Conservation (phyloP, 1,140 invertebrate genomes). For the Dufourea novaeangliae region DNA sequence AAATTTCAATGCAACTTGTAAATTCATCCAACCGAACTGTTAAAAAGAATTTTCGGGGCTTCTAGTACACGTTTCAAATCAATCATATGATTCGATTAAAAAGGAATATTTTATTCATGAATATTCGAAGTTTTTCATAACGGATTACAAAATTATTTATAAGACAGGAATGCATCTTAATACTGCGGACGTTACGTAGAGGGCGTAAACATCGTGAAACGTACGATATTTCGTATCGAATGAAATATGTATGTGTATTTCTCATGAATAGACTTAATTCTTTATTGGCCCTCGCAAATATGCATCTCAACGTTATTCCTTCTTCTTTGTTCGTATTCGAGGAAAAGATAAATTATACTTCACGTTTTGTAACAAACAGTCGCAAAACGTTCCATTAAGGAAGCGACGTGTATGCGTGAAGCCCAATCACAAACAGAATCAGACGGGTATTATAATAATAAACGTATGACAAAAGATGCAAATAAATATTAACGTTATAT, state of each 20-base stretch:
- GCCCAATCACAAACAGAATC: slow-evolving; percentile 1
- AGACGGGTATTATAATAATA: slow-evolving; percentile 6
- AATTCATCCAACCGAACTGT: not conserved
- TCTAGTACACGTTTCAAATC: not conserved
- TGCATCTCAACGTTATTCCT: not conserved
- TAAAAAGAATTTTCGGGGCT: not conserved
- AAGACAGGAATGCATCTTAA: slow-evolving; percentile 20
- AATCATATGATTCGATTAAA: not conserved
- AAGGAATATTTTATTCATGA: slow-evolving; percentile 24
- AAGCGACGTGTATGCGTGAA: not conserved
- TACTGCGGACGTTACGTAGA: slow-evolving; percentile 17
- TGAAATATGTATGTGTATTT: not conserved
- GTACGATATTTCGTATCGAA: not conserved
- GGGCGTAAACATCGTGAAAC: slow-evolving; percentile 7
- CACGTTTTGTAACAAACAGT: slow-evolving; percentile 4
- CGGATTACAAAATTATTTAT: slow-evolving; percentile 21
- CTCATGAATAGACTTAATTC: not conserved
- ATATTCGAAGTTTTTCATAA: slow-evolving; percentile 31
- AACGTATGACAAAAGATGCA: slow-evolving; percentile 13
- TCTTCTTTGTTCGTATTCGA: not conserved
- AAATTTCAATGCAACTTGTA: no score
- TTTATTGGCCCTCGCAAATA: not conserved
- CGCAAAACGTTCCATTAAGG: not conserved
- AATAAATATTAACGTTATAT: slow-evolving; percentile 35
- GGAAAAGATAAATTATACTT: slow-evolving; percentile 9